Conservation (phyloP, 53 echinoderm and acorn worm genomes). For the Holothuria leucospilota region DNA sequence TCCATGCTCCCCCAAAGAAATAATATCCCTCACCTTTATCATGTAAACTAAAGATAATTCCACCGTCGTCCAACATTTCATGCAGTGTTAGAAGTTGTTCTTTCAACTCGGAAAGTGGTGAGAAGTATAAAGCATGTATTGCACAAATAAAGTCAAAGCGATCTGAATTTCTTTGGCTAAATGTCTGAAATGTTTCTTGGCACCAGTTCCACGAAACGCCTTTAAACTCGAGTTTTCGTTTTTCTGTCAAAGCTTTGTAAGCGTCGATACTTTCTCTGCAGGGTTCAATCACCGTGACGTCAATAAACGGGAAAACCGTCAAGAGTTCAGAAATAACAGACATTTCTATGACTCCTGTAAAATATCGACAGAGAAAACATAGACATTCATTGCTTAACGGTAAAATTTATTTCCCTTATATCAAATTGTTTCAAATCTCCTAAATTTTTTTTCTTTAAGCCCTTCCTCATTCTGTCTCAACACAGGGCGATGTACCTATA, state of each 20-base stretch:
- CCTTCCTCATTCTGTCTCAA: too few species aligned
- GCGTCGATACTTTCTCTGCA: background rate
- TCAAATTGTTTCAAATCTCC: too few species aligned
- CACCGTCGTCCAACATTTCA: background rate
- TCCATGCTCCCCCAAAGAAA: too few species aligned
- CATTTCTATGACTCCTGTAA: background rate
- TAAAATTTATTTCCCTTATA: too few species aligned
- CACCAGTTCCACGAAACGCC: slow-evolving; percentile 7
- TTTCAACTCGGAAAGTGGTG: background rate
- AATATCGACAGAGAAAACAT: too few species aligned
- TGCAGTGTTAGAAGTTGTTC: background rate
- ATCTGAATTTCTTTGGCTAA: background rate
- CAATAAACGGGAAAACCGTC: background rate
- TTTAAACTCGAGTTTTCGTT: background rate
- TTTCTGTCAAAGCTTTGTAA: background rate
- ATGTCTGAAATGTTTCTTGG: background rate
- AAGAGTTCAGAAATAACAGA: background rate
- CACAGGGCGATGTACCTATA: too few species aligned
- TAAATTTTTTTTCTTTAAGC: too few species aligned
- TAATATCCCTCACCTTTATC: too few species aligned
- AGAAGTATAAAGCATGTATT: background rate
- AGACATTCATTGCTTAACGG: too few species aligned
- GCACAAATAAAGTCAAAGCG: background rate
- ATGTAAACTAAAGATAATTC: too few species aligned
- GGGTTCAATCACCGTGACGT: slow-evolving; percentile 5